Conservation (phyloP, 92 coral and sea anemone species). For the Phenganax stokvisi region DNA sequence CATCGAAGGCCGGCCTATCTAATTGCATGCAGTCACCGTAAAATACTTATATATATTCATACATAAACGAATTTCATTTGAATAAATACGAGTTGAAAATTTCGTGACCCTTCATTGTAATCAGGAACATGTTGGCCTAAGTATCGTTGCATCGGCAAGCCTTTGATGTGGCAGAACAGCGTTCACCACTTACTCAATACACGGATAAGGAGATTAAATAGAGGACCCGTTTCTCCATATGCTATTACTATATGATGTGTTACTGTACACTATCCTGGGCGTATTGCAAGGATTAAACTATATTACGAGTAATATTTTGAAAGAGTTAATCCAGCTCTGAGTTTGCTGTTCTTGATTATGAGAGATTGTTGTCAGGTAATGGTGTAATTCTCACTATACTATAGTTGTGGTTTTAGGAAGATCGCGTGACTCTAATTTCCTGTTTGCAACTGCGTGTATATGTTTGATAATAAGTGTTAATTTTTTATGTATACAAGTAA, state of each 20-base stretch:
- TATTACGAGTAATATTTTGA: no score
- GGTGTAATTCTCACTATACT: neutral
- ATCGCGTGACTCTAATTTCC: constrained; percentile 22
- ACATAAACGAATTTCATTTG: constrained; percentile 2
- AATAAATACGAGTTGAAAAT: constrained; percentile 3
- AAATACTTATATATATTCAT: neutral
- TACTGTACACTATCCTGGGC: neutral
- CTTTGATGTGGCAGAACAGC: neutral
- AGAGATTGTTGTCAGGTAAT: constrained; percentile 13
- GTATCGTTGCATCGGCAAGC: constrained; percentile 21
- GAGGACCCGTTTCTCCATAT: constrained; percentile 59
- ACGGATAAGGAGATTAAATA: constrained; percentile 51
- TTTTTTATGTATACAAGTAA: constrained; percentile 1
- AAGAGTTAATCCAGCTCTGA: no score
- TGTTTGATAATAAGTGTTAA: neutral
- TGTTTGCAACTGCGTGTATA: neutral
- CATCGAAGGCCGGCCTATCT: neutral
- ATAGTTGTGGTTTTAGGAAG: neutral
- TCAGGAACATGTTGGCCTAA: neutral
- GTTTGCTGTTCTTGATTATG: neutral
- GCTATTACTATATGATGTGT: constrained; percentile 48
- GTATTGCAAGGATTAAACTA: no score
- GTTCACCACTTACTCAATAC: neutral
- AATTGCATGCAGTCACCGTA: constrained; percentile 12
- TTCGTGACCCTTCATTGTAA: neutral